phyloP scores from a whole-genome alignment of 2,113 vertebrate species.

The Hyaena hyaena region DNA sequence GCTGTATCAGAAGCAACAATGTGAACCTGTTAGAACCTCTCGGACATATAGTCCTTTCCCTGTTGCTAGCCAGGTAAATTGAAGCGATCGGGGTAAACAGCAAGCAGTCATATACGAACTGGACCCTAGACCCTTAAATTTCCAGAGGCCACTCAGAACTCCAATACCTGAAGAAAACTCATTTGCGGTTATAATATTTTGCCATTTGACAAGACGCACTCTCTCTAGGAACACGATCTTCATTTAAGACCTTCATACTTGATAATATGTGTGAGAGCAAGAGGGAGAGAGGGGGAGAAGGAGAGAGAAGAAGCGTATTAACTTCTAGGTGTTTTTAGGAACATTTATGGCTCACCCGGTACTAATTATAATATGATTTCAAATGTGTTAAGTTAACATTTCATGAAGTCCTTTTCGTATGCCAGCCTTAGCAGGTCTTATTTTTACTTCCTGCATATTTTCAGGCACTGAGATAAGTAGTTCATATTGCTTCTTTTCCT shows the following conservation, averaged over 20 bases:
- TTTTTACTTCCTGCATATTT: conserved; percentile 81
- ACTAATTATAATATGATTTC: conserved; percentile 80
- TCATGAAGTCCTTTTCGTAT: conserved; percentile 82
- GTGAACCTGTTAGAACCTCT: not conserved
- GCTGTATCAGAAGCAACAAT: conserved; percentile 34
- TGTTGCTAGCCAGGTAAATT: not conserved
- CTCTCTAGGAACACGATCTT: conserved; percentile 18
- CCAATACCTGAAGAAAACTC: not conserved
- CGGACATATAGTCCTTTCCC: not conserved
- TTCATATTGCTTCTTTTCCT: conserved; percentile 77
- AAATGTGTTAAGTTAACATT: conserved; percentile 83
- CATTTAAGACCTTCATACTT: conserved; percentile 28
- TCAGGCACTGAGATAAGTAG: conserved; percentile 78
- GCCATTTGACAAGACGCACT: not conserved
- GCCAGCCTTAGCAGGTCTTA: conserved; percentile 80
- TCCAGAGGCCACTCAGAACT: not conserved
- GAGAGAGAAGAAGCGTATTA: conserved; percentile 4
- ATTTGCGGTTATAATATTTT: conserved; percentile 10
- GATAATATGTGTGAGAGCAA: not conserved
- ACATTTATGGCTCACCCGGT: conserved; percentile 62
- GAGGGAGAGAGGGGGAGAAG: not conserved
- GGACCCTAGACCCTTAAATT: not conserved
- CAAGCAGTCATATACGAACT: not conserved
- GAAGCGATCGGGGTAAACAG: not conserved
- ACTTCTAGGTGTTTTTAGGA: conserved; percentile 75